A percentile compares a stretch with the other conserved stretches of the same genome.
Conservation (phyloP, 2,888 invertebrate genomes). For the Torymus auratus region DNA sequence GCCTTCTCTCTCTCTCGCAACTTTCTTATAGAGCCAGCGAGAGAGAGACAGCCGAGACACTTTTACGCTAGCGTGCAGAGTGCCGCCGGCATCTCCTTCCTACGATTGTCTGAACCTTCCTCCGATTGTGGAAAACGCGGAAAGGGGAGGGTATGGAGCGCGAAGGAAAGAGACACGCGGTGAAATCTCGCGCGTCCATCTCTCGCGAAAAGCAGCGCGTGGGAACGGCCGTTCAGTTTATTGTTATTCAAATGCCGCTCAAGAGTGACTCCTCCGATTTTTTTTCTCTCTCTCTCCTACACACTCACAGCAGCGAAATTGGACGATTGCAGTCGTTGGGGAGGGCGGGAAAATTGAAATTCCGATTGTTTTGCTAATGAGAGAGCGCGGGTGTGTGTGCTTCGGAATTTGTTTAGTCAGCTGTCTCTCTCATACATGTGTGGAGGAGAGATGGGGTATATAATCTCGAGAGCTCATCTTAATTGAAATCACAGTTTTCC, state of each 20-base stretch:
- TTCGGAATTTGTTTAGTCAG: constrained; percentile 58
- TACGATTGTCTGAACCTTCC: constrained; percentile 39
- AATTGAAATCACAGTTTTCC: constrained; percentile 57
- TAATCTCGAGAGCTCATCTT: constrained; percentile 55
- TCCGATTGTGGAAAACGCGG: constrained; percentile 48
- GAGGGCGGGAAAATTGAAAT: constrained; percentile 53
- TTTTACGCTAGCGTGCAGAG: too few relatives aligned
- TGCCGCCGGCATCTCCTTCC: background rate
- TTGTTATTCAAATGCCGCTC: constrained; percentile 53
- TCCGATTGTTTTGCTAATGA: constrained; percentile 59
- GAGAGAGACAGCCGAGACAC: too few relatives aligned
- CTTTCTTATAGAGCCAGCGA: too few relatives aligned
- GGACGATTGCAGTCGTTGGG: too few relatives aligned
- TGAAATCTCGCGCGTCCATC: constrained; percentile 15
- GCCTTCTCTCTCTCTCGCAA: background rate
- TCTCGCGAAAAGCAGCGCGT: constrained; percentile 36
- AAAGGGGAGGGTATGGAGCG: background rate
- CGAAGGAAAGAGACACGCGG: background rate
- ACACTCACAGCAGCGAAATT: too few relatives aligned
- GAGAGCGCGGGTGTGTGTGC: constrained; percentile 24
- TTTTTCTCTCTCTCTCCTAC: too few relatives aligned
- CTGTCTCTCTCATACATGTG: constrained; percentile 32
- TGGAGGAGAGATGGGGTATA: background rate
- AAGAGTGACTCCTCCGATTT: background rate
- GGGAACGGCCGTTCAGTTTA: constrained; percentile 44